These are phyloP conservation scores for Drosophila willistoni DNA, from an alignment of 1,140 invertebrate genomes.

Conservation along the genomic window DNA sequence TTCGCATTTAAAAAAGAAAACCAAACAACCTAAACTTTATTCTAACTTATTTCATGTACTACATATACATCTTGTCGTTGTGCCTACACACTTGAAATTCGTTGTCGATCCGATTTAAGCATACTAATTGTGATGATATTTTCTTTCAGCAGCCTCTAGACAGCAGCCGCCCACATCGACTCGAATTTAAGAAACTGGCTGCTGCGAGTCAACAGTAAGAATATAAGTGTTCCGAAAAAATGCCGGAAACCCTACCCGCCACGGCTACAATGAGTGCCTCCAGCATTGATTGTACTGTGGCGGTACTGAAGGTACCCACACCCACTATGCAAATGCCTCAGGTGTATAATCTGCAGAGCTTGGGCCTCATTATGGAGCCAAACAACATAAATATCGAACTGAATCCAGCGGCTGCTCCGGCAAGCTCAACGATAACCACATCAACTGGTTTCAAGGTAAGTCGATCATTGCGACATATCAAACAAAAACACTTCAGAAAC, in stretches of 20 bases:
- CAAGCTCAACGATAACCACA: constrained; percentile 9
- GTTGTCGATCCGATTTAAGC: background rate
- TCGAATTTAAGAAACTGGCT: background rate
- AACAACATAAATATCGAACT: constrained; percentile 71
- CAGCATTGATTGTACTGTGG: constrained; percentile 70
- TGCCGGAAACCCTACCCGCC: constrained; percentile 73
- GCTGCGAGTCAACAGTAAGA: constrained; percentile 17
- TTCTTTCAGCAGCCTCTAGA: background rate
- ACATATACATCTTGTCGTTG: too few species aligned
- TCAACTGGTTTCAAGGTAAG: constrained; percentile 58
- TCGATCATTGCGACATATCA: constrained; percentile 2
- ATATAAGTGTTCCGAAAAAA: constrained; percentile 28
- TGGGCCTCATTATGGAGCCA: constrained; percentile 72
- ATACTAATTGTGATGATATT: background rate
- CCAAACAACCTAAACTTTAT: background rate
- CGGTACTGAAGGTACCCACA: constrained; percentile 70
- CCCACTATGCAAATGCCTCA: constrained; percentile 70
- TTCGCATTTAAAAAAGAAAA: constrained; percentile 62
- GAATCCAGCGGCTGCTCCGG: constrained; percentile 55
- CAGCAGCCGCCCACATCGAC: constrained; percentile 1
- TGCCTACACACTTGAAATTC: background rate
- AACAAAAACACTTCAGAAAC: too few species aligned
- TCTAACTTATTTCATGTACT: constrained; percentile 7
- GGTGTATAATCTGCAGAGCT: constrained; percentile 63
- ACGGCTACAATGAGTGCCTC: constrained; percentile 70